Base-by-base conservation (phyloP, 23 tunicate genomes). In the Diplosoma virens region DNA sequence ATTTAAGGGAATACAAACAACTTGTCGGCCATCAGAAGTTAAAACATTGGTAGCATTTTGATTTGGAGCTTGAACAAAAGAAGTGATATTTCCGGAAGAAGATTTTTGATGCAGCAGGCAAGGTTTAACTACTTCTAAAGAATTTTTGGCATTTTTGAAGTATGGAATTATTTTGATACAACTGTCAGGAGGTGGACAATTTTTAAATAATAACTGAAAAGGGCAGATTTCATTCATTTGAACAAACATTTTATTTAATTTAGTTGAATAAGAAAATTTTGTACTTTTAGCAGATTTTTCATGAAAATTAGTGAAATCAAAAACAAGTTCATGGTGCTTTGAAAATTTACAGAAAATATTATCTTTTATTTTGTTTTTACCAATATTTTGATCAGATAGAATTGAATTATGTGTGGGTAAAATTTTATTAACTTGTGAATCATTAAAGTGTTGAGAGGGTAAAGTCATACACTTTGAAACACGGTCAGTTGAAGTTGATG, bases 161-260 rank as follows among this genome's bases (percentile, higher is more conserved):
- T 68, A 58, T 14, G 75, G 66, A 33, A 68, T 32, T n/a, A 81
- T 83, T 24, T 75, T 60, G 5, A 87, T 76, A 23, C 22, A 16
- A 37, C 61, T 1, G 22, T 67, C 79, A 11, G 45, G 21, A 37
- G 95, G 95, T 0, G 83, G 83, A 30, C 29, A 72, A 9, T 5
- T 24, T 3, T 23, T 22, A 32, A 78, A 81, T 4, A 11, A 23
- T 29, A 81, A 87, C 21, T 76, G 47, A 20, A 87, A 21, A 0
- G 95, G 95, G 3, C 87, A 81, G 5, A 30, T 29, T 35, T 36
- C 74, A 53, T 76, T 69, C 74, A 68, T 76, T 66, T 76, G 76
- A 0, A 76, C 87, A 76, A 60, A 87, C 74, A 81, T 20, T 52
- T 76, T 81, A 0, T 81, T 59, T 25, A 81, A 30, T 2, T 28